Evolutionary conservation across 2,797 vertebrate species (phyloP), one percentile per base, ranked within the genome.

Genomic region (Halcyon smyrnensis): DNA sequence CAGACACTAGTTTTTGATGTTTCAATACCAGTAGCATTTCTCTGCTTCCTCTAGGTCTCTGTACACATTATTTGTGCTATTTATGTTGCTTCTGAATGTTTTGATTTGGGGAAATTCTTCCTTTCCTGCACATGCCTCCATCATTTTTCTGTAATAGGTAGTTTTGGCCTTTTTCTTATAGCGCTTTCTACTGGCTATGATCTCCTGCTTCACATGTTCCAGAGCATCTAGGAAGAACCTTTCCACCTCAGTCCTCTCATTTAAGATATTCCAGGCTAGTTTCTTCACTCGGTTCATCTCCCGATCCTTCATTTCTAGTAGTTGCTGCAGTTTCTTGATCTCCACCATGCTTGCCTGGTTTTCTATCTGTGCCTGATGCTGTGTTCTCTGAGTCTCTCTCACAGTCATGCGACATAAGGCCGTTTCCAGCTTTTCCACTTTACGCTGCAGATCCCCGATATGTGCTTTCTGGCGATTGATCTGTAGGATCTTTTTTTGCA

Each of bases 201-300:
- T 98, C 97, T 99, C 98, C 94, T 98, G 95, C 96, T 98, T 99
- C 95, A 99, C 98, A 54, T 99, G 96, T 77, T 97, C 92, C 82
- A 99, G 97, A 20, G 98, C 98, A 85, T 98, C 98, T 34, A 98
- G 97, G 96, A 99, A 99, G 97, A 99, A 99, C 15, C 88, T 91
- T 96, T 99, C 98, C 92, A 99, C 95, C 87, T 99, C 98, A 21
- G 97, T 98, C 76, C 98, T 98, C 94, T 99, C 98, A 86, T 98
- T 97, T 50, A 99, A 96, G 21, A 99, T 97, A 73, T 97, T 98
- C 75, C 91, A 92, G 9, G 98, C 98, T 60, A 98, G 96, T 71
- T 95, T 98, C 97, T 99, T 99, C 39, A 99, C 92, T 43, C 98
- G 92, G 46, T 96, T 98, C 95, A 99, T 96, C 95, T 99, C 99